Conservation (phyloP, 1,140 invertebrate genomes). For the Leptinotarsa undecemlineata region DNA sequence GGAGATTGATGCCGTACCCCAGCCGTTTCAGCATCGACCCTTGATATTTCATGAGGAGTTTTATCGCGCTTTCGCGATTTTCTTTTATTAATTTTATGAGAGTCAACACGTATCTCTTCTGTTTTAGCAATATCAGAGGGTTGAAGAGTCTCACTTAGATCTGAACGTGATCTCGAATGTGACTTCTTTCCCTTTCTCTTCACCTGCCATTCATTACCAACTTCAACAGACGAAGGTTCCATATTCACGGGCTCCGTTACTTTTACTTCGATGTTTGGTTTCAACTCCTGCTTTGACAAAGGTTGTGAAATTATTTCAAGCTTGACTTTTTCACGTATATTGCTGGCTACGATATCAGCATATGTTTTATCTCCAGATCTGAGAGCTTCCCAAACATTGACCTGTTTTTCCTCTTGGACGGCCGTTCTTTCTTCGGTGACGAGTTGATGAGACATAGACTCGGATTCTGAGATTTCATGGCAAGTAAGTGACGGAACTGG, state of each 20-base stretch:
- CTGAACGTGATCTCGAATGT: slow-evolving; percentile 43
- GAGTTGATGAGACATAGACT: neutral
- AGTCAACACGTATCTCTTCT: neutral
- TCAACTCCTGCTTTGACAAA: neutral
- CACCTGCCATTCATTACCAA: slow-evolving; percentile 55
- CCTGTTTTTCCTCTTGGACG: slow-evolving; percentile 11
- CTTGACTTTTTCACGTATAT: neutral
- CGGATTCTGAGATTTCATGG: neutral
- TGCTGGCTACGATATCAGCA: slow-evolving; percentile 60
- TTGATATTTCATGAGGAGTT: neutral
- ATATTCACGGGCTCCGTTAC: slow-evolving; percentile 21
- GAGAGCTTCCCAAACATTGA: slow-evolving; percentile 55
- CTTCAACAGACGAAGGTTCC: slow-evolving; percentile 16
- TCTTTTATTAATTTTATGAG: neutral
- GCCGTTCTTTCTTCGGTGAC: neutral
- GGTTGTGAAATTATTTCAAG: neutral
- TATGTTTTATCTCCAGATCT: slow-evolving; percentile 61
- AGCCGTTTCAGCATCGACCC: neutral
- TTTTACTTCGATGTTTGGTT: slow-evolving; percentile 31
- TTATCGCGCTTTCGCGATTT: neutral
- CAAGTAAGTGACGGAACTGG: neutral
- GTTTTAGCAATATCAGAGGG: neutral
- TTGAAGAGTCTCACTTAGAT: slow-evolving; percentile 19
- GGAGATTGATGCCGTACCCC: neutral
- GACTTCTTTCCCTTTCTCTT: slow-evolving; percentile 55